phyloP scores from a whole-genome alignment of 2,113 vertebrate species.

The Glareola pratincola region DNA sequence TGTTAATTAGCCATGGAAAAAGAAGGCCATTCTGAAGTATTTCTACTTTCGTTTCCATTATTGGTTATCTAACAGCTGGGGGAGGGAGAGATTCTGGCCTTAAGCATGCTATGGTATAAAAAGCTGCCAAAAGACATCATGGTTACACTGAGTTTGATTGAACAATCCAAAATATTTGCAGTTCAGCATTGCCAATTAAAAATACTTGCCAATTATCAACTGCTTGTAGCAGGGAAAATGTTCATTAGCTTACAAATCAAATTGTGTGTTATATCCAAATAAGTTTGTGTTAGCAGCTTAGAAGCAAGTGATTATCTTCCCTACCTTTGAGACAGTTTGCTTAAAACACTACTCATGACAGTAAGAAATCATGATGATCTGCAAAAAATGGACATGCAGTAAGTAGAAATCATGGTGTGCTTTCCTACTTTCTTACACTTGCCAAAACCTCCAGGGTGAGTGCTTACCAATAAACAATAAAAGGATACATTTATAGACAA shows the following conservation, averaged over 20 bases:
- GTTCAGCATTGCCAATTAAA: conserved; percentile 60
- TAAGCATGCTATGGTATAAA: neutral
- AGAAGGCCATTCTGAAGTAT: neutral
- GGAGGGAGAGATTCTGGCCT: neutral
- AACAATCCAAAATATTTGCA: conserved; percentile 67
- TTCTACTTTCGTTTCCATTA: neutral
- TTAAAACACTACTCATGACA: neutral
- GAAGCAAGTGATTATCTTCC: neutral
- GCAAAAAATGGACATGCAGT: neutral
- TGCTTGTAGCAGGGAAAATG: conserved; percentile 19
- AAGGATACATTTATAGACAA: neutral
- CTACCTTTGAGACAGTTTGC: neutral
- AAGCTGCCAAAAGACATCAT: conserved; percentile 65
- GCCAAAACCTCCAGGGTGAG: neutral
- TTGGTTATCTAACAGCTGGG: neutral
- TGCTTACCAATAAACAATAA: conserved; percentile 2
- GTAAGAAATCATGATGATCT: neutral
- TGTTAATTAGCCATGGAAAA: neutral
- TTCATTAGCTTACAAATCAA: conserved; percentile 39
- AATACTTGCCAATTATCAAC: conserved; percentile 62
- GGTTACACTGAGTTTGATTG: conserved; percentile 53
- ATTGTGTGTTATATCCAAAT: neutral
- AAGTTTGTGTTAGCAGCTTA: neutral
- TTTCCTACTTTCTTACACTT: neutral
- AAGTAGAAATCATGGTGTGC: neutral